Evolutionary conservation across 2,888 invertebrate genomes (phyloP).

Genomic region (Melanchra persicariae): DNA sequence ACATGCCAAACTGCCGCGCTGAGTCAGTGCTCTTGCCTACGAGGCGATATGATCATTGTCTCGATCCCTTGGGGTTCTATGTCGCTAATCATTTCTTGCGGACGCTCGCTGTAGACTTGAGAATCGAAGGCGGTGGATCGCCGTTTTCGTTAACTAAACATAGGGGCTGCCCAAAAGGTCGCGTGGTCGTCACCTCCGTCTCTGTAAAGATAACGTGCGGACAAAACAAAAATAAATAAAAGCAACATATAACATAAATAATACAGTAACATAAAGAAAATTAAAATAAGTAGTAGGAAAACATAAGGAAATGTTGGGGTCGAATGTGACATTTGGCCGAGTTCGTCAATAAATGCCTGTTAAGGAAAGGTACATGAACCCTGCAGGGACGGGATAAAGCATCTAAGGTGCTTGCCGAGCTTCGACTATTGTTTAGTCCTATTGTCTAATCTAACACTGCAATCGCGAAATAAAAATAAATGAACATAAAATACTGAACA

Average conservation of each 20-base stretch:
- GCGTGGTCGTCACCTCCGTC: conserved; percentile 91
- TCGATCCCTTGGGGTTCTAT: conserved; percentile 74
- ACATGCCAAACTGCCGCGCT: conserved; percentile 79
- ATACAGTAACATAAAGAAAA: conserved; percentile 66
- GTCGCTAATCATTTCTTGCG: conserved; percentile 87
- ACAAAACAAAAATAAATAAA: conserved; percentile 86
- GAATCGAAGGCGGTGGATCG: conserved; percentile 89
- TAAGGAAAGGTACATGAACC: conserved; percentile 73
- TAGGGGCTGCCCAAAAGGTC: conserved; percentile 95
- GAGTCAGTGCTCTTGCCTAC: conserved; percentile 80
- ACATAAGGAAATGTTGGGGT: conserved; percentile 63
- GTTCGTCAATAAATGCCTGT: conserved; percentile 67
- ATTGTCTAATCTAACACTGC: conserved; percentile 86
- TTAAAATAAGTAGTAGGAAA: conserved; percentile 67
- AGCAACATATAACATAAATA: conserved; percentile 71
- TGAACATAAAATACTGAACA: conserved; percentile 83
- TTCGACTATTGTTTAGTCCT: conserved; percentile 84
- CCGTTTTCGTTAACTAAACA: conserved; percentile 92
- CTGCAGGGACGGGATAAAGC: conserved; percentile 85
- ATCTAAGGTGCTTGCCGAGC: conserved; percentile 85
- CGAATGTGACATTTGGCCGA: conserved; percentile 61
- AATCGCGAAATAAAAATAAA: conserved; percentile 83
- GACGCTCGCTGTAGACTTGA: conserved; percentile 89
- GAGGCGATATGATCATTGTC: conserved; percentile 77
- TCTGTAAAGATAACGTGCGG: conserved; percentile 87